phyloP scores from a whole-genome alignment of 2,888 invertebrate genomes.

The Apoda limacodes region DNA sequence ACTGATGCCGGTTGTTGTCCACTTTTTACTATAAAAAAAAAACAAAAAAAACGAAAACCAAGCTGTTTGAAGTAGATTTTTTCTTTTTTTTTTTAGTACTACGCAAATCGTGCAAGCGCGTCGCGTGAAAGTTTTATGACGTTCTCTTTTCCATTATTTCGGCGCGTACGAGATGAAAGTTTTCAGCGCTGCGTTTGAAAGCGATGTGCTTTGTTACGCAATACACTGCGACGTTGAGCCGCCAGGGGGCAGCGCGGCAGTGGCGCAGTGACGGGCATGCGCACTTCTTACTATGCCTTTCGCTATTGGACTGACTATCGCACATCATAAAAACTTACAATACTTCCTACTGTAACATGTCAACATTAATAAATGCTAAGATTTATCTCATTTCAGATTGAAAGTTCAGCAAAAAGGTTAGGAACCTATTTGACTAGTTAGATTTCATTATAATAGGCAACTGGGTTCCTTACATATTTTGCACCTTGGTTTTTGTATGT shows the following conservation, averaged over 20 bases:
- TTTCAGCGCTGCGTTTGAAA: conserved; percentile 53
- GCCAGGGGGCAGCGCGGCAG: conserved; percentile 64
- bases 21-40: conserved; percentile 43
- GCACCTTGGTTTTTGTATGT: too few relatives aligned
- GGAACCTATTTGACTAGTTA: too few relatives aligned
- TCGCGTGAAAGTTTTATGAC: conserved; percentile 58
- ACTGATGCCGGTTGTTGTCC: too few relatives aligned
- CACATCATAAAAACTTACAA: too few relatives aligned
- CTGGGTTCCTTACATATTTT: too few relatives aligned
- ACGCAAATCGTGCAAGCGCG: conserved; percentile 32
- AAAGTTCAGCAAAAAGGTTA: too few relatives aligned
- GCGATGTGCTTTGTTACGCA: conserved; percentile 67
- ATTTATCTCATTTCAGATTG: too few relatives aligned
- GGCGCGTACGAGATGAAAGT: conserved; percentile 54
- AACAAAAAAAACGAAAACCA: conserved; percentile 33
- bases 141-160: conserved; percentile 49
- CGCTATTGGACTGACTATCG: too few relatives aligned
- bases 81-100: conserved; percentile 19
- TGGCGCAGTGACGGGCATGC: conserved; percentile 69
- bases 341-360: too few relatives aligned
- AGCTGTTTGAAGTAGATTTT: conserved; percentile 24
- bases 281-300: too few relatives aligned
- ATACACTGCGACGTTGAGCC: conserved; percentile 59
- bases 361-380: too few relatives aligned
- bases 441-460: too few relatives aligned